Evolutionary conservation across 1,140 invertebrate species (phyloP).

Genomic region (Drosophila trapezifrons): DNA sequence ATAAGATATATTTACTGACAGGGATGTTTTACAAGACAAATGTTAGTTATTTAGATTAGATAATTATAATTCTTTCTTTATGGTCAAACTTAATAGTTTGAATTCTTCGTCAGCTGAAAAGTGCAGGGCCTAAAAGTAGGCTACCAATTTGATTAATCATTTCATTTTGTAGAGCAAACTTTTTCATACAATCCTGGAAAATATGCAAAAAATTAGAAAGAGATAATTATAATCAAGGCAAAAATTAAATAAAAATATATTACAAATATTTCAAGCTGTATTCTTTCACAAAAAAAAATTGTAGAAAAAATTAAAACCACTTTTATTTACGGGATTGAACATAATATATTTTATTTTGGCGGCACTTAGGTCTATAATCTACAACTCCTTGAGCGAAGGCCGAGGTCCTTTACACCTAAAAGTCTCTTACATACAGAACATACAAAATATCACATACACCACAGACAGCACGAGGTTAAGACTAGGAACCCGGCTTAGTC

Average conservation of each 20-base stretch:
- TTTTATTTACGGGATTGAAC: neutral
- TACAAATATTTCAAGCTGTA: neutral
- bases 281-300: neutral
- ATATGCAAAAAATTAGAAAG: neutral
- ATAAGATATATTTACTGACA: too few relatives aligned
- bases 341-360: slow-evolving; percentile 18
- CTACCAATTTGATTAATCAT: neutral
- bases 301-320: neutral
- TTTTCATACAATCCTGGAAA: neutral
- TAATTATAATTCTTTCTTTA: too few relatives aligned
- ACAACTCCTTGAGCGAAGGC: slow-evolving; percentile 17
- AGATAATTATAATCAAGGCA: neutral
- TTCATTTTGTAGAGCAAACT: rapidly evolving
- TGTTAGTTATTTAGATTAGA: too few relatives aligned
- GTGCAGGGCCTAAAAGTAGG: neutral
- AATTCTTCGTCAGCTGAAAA: too few relatives aligned
- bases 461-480: slow-evolving; percentile 11
- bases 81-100: too few relatives aligned
- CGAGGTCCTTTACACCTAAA: slow-evolving; percentile 34
- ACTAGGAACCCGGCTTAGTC: slow-evolving; percentile 18
- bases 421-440: slow-evolving; percentile 43
- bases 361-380: slow-evolving; percentile 2
- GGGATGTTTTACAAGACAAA: too few relatives aligned
- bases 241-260: neutral
- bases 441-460: slow-evolving; percentile 77